Evolutionary conservation across 2,797 vertebrate genomes (phyloP).

Genomic region (Astyanax mexicanus): DNA sequence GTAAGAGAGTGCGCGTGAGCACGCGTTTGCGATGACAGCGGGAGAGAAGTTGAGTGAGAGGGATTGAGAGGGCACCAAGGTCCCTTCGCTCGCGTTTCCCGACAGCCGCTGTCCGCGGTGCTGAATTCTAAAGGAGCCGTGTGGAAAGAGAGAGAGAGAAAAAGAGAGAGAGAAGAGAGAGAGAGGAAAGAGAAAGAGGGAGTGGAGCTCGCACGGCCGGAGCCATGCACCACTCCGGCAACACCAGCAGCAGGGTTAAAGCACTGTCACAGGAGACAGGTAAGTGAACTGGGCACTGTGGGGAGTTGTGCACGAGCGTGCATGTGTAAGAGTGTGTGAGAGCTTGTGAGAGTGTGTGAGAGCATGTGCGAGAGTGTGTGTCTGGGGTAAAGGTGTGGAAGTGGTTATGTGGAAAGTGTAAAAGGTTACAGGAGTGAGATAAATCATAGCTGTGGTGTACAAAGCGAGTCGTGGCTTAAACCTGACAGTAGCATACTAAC

Average conservation of each 20-base stretch:
- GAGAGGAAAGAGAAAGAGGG: constrained; percentile 28
- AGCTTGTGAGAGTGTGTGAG: constrained; percentile 19
- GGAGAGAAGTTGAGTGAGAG: constrained; percentile 38
- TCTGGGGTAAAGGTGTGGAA: background rate
- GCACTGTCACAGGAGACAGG: constrained; percentile 83
- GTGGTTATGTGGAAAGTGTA: background rate
- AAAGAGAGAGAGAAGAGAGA: constrained; percentile 24
- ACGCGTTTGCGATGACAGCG: background rate
- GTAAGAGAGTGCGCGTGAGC: constrained; percentile 15
- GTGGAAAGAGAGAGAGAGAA: constrained; percentile 32
- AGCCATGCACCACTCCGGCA: constrained; percentile 83
- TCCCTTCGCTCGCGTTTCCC: constrained; percentile 12
- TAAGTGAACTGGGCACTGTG: constrained; percentile 67
- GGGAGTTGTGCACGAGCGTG: background rate
- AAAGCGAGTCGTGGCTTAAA: constrained; percentile 25
- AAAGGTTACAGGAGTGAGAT: constrained; percentile 7
- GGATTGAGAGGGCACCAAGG: constrained; percentile 44
- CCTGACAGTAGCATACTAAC: background rate
- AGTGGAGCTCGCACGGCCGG: constrained; percentile 59
- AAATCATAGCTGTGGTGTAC: background rate
- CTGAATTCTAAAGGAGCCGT: constrained; percentile 25
- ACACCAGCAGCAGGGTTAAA: constrained; percentile 79
- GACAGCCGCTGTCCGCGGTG: constrained; percentile 35
- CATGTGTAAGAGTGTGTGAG: constrained; percentile 32
- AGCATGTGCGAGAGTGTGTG: constrained; percentile 19